A percentile compares a stretch with the other conserved stretches of the same genome.
phyloP scores from a whole-genome alignment of 2,113 vertebrate species.

The Lycaon pictus region DNA sequence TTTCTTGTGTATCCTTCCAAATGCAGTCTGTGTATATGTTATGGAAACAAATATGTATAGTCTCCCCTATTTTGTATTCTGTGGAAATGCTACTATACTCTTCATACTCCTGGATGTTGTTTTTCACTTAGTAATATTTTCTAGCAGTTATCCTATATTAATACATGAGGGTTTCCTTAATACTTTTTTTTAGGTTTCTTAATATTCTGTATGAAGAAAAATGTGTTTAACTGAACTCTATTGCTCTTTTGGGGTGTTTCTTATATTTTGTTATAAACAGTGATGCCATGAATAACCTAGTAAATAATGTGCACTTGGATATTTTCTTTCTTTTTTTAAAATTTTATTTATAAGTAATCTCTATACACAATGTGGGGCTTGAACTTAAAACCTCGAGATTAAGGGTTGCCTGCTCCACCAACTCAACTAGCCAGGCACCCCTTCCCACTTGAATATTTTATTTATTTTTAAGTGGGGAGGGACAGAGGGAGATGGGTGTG shows the following conservation, averaged over 20 bases:
- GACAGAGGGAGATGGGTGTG: not conserved
- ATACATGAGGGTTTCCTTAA: not conserved
- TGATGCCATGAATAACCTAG: not conserved
- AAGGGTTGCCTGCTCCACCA: not conserved
- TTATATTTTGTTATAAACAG: conserved; percentile 5
- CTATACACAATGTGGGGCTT: not conserved
- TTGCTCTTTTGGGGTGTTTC: not conserved
- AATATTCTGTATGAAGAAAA: not conserved
- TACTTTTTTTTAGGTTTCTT: conserved; percentile 20
- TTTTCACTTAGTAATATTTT: conserved; percentile 42
- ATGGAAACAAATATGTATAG: not conserved
- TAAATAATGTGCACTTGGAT: conserved; percentile 1
- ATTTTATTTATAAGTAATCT: not conserved
- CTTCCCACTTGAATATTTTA: not conserved
- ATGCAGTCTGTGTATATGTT: not conserved
- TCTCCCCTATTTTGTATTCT: not conserved
- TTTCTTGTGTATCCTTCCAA: conserved; percentile 47
- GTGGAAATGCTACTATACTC: not conserved
- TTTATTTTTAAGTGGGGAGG: not conserved
- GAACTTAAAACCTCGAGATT: not conserved
- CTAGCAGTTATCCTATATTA: not conserved
- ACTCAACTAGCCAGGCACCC: not conserved
- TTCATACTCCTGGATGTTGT: not conserved
- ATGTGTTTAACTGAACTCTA: not conserved
- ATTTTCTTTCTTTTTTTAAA: not conserved